Conservation (phyloP, 2,888 invertebrate genomes). For the Apotomis betuletana region DNA sequence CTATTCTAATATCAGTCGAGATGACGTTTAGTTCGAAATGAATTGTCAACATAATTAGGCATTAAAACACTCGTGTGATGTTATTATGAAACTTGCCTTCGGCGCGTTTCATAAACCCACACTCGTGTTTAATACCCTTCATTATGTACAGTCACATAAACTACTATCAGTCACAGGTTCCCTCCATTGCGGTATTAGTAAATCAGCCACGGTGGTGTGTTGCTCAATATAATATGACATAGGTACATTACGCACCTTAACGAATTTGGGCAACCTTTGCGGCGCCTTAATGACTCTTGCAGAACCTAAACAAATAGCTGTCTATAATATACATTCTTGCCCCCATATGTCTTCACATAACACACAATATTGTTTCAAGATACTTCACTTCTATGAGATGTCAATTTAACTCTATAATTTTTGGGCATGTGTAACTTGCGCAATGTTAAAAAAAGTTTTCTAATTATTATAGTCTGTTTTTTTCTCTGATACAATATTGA, state of each 20-base stretch:
- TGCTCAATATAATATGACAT: slow-evolving; percentile 2
- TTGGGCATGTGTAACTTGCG: no score
- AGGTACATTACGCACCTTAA: slow-evolving; percentile 10
- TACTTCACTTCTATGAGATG: neutral
- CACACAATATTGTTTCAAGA: slow-evolving; percentile 17
- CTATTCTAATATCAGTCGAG: no score
- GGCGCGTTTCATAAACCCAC: no score
- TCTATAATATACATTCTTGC: slow-evolving; percentile 3
- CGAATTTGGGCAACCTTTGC: slow-evolving; percentile 30
- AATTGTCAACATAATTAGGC: no score
- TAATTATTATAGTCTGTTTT: no score
- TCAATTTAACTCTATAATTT: neutral
- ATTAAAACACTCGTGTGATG: no score
- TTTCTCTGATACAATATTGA: no score
- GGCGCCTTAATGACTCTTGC: slow-evolving; percentile 26
- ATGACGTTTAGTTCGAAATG: no score
- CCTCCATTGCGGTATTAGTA: neutral
- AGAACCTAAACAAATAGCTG: slow-evolving; percentile 13
- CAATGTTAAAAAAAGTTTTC: no score
- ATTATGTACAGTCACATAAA: no score
- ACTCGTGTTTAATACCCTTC: no score
- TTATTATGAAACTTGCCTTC: no score
- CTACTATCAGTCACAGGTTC: neutral
- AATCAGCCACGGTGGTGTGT: neutral
- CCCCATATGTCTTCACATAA: neutral